phyloP scores from a whole-genome alignment of 2,888 invertebrate genomes.

The Zygogramma bicolorata region DNA sequence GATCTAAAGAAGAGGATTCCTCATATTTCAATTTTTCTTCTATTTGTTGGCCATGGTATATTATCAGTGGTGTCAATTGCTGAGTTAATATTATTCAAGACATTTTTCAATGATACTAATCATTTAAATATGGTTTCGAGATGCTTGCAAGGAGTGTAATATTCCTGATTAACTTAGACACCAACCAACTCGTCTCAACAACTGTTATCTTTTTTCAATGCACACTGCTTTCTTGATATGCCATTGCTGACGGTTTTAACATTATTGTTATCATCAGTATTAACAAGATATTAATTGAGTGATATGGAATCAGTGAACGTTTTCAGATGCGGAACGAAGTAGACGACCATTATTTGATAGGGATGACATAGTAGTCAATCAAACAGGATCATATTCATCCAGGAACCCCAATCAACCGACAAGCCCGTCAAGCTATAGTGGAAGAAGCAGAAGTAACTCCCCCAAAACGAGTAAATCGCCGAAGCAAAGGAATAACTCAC shows the following conservation, averaged over 20 bases:
- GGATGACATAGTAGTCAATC: conserved; percentile 18
- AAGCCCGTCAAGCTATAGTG: conserved; percentile 7
- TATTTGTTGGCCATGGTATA: neutral
- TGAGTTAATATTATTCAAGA: neutral
- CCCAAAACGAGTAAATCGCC: conserved; percentile 11
- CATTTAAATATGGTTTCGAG: neutral
- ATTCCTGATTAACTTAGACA: neutral
- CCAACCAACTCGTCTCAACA: neutral
- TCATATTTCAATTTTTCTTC: neutral
- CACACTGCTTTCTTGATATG: neutral
- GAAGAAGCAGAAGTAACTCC: conserved; percentile 13
- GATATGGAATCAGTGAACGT: neutral
- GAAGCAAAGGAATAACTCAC: neutral
- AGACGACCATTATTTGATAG: conserved; percentile 10
- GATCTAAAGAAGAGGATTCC: neutral
- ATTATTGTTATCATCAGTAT: neutral
- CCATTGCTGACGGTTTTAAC: neutral
- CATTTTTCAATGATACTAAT: neutral
- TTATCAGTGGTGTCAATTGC: neutral
- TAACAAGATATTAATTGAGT: neutral
- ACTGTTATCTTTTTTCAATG: neutral
- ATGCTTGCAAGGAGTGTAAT: too few relatives aligned
- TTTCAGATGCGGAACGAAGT: conserved; percentile 17
- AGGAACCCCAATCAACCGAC: neutral
- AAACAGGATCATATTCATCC: neutral